Conservation (phyloP, 2,113 vertebrate genomes). For the Lepisosteus oculatus region DNA sequence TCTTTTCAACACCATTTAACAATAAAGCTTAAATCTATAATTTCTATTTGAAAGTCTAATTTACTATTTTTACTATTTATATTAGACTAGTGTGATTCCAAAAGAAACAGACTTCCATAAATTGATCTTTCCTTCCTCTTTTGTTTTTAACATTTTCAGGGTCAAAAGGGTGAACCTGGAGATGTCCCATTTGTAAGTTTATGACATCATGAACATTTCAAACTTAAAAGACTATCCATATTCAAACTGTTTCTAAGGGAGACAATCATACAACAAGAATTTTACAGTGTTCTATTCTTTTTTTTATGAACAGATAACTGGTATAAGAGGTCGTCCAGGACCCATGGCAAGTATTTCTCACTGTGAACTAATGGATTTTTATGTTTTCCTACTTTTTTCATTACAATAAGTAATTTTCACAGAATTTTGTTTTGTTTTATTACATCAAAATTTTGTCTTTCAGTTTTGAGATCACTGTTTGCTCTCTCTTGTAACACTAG, state of each 20-base stretch:
- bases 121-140: too few relatives aligned
- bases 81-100: too few relatives aligned
- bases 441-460: too few relatives aligned
- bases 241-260: too few relatives aligned
- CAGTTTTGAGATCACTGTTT: neutral
- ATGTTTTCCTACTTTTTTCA: neutral
- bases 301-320: slow-evolving; percentile 70
- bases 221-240: too few relatives aligned
- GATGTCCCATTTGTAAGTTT: slow-evolving; percentile 85
- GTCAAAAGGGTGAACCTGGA: slow-evolving; percentile 95
- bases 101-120: too few relatives aligned
- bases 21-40: too few relatives aligned
- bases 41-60: too few relatives aligned
- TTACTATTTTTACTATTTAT: too few relatives aligned
- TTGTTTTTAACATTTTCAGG: slow-evolving; percentile 54
- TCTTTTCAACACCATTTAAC: too few relatives aligned
- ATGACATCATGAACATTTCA: too few relatives aligned
- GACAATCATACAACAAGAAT: too few relatives aligned
- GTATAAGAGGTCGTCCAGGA: slow-evolving; percentile 85
- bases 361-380: neutral
- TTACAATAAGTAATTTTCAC: neutral
- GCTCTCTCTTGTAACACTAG: slow-evolving; percentile 49
- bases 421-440: slow-evolving; percentile 2
- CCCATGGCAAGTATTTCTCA: slow-evolving; percentile 73
- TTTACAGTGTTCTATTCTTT: neutral